Percentiles rank a stretch among this genome's conserved stretches.
Evolutionary conservation across 2,888 invertebrate species (phyloP).

Genomic region (Caenorhabditis macrosperma): DNA sequence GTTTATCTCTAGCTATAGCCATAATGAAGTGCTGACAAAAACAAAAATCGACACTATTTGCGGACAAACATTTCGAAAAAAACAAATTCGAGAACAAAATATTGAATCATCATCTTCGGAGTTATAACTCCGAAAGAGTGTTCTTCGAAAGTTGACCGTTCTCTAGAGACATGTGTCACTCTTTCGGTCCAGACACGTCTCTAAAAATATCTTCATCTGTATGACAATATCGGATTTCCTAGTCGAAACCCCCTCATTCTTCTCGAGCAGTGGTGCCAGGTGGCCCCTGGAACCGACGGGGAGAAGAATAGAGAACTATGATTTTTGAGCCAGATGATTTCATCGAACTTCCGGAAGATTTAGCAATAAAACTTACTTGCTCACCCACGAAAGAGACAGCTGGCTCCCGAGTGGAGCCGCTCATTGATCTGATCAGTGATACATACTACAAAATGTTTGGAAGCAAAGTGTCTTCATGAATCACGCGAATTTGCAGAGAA

Average conservation of each 20-base stretch:
- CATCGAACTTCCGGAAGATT: constrained; percentile 12
- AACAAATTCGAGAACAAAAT: no score
- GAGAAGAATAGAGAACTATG: constrained; percentile 23
- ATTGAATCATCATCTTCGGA: no score
- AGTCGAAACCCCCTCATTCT: neutral
- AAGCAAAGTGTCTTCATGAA: neutral
- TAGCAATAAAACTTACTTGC: constrained; percentile 11
- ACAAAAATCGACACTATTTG: no score
- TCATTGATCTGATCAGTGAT: constrained; percentile 14
- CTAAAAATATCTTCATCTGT: neutral
- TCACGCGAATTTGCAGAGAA: constrained; percentile 37
- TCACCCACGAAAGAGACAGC: constrained; percentile 16
- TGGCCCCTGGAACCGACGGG: constrained; percentile 5
- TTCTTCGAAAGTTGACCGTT: neutral
- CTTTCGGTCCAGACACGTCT: neutral
- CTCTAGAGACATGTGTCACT: neutral
- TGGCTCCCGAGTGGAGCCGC: constrained; percentile 3
- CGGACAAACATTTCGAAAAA: no score
- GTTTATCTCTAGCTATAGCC: no score
- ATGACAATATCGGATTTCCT: constrained; percentile 4
- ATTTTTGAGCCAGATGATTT: constrained; percentile 13
- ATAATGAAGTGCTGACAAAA: no score
- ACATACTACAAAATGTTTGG: neutral
- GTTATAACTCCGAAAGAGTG: neutral
- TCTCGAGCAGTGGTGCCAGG: constrained; percentile 19